These are phyloP conservation scores for Carapus acus DNA, from an alignment of 2,797 vertebrate genomes.

Conservation along the genomic window DNA sequence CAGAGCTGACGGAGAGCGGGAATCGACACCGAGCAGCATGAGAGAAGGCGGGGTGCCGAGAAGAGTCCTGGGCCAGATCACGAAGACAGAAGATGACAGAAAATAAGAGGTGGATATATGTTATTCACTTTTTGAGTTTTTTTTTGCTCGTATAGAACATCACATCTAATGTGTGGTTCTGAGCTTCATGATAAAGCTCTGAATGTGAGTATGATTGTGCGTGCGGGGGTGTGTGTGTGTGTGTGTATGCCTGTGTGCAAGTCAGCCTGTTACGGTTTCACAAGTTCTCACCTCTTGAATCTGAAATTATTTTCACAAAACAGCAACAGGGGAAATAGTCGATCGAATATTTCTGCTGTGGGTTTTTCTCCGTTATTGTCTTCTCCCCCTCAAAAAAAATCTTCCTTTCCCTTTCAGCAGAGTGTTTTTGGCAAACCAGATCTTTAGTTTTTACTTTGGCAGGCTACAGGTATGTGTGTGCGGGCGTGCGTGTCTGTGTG, in stretches of 20 bases:
- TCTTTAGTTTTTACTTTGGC: conserved; percentile 33
- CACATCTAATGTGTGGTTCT: conserved; percentile 39
- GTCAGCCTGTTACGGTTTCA: conserved; percentile 12
- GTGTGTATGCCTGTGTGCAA: conserved; percentile 45
- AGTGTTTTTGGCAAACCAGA: conserved; percentile 28
- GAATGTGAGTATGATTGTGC: conserved; percentile 51
- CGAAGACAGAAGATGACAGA: conserved; percentile 67
- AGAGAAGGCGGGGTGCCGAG: conserved; percentile 41
- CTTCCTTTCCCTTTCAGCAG: conserved; percentile 37
- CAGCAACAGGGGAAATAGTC: too few species aligned
- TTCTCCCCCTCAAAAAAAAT: too few species aligned
- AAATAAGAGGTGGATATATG: conserved; percentile 74
- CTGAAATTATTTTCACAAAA: too few species aligned
- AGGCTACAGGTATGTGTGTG: too few species aligned
- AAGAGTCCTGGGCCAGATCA: conserved; percentile 46
- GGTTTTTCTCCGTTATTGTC: conserved; percentile 40
- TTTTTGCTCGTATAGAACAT: conserved; percentile 41
- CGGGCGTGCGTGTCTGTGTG: too few species aligned
- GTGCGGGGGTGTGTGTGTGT: conserved; percentile 51
- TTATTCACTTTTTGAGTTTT: conserved; percentile 61
- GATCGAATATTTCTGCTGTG: conserved; percentile 44
- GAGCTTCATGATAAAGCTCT: conserved; percentile 28
- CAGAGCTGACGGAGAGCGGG: conserved; percentile 14
- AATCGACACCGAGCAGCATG: conserved; percentile 29
- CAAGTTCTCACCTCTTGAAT: conserved; percentile 15